These are phyloP conservation scores for Epinephelus fuscoguttatus DNA, from an alignment of 2,113 vertebrate species.

Conservation along the genomic window DNA sequence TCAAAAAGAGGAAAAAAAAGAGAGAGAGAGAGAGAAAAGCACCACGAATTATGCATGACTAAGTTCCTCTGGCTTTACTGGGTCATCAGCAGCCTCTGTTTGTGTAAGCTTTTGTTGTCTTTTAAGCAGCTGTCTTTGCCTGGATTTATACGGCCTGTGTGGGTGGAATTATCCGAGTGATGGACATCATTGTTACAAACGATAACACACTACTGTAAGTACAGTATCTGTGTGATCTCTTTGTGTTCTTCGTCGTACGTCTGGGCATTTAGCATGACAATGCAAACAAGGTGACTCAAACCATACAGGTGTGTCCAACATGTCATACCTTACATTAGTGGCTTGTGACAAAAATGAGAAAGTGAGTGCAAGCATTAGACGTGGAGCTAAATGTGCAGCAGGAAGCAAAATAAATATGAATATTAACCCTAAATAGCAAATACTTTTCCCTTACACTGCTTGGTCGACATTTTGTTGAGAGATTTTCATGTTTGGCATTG, in stretches of 20 bases:
- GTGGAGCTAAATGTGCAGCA: not conserved
- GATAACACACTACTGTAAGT: not conserved
- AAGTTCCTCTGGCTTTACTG: slow-evolving; percentile 61
- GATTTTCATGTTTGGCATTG: not conserved
- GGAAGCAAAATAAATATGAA: not conserved
- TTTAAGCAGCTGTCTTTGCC: slow-evolving; percentile 36
- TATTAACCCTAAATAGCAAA: not conserved
- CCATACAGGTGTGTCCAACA: not conserved
- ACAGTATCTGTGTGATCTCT: not conserved
- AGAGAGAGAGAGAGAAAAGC: slow-evolving; percentile 8
- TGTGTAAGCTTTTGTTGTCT: slow-evolving; percentile 47
- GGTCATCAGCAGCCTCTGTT: slow-evolving; percentile 48
- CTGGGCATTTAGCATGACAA: not conserved
- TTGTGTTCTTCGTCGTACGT: not conserved
- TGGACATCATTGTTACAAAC: not conserved
- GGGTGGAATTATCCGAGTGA: slow-evolving; percentile 12
- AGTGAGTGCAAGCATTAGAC: not conserved
- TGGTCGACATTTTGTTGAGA: not conserved
- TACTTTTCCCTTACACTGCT: not conserved
- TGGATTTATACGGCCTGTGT: not conserved
- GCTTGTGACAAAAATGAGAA: no score
- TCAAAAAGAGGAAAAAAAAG: slow-evolving; percentile 25
- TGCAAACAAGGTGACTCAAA: not conserved
- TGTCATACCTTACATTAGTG: not conserved
- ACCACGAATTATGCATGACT: slow-evolving; percentile 65